Percentiles rank a stretch among this genome's conserved stretches.
Evolutionary conservation across 2,888 invertebrate species (phyloP).

Genomic region (Pyrocoelia pectoralis): DNA sequence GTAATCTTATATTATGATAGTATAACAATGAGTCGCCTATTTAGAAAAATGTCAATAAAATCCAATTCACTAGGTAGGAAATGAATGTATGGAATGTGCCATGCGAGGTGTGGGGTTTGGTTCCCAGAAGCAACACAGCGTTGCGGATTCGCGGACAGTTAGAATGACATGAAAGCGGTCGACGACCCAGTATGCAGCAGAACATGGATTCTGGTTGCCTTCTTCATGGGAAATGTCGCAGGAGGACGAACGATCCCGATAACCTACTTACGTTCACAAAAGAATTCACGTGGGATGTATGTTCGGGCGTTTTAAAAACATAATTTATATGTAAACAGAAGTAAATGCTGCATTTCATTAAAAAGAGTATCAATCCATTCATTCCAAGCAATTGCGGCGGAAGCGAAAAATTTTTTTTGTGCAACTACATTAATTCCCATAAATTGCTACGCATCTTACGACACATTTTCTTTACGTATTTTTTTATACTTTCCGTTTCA

Average conservation of each 20-base stretch:
- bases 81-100: constrained; percentile 53
- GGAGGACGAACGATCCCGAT: constrained; percentile 31
- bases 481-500: too few species aligned
- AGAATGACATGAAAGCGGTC: constrained; percentile 60
- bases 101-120: constrained; percentile 58
- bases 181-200: constrained; percentile 57
- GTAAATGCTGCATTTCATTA: background rate
- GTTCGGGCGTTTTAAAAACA: constrained; percentile 8
- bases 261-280: constrained; percentile 28
- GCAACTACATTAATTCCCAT: too few species aligned
- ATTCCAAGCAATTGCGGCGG: background rate
- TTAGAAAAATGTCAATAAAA: constrained; percentile 31
- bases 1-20: background rate
- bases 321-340: constrained; percentile 7
- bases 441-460: too few species aligned
- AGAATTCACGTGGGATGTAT: constrained; percentile 11
- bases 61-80: constrained; percentile 40
- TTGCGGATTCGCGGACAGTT: constrained; percentile 58
- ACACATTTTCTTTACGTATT: too few species aligned
- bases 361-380: background rate
- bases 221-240: constrained; percentile 35
- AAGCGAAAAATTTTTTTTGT: too few species aligned
- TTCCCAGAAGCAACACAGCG: constrained; percentile 61
- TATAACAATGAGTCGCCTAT: constrained; percentile 9
- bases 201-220: constrained; percentile 30